A percentile compares a stretch with the other conserved stretches of the same genome.
phyloP scores from a whole-genome alignment of 2,888 invertebrate genomes.

The Drosophila kanekoi region DNA sequence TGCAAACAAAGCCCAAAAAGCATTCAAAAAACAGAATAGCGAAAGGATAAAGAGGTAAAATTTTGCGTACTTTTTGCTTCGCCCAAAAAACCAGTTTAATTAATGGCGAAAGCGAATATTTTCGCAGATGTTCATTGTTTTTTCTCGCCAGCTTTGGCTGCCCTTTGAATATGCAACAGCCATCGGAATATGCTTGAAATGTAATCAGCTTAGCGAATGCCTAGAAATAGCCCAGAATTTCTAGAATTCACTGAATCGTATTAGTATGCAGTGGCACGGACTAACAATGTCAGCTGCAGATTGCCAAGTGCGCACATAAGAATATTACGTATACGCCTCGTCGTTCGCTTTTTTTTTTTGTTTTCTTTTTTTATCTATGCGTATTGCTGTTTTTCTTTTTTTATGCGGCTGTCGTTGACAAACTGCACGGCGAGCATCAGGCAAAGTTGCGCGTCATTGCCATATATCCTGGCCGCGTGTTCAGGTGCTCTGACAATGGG shows the following conservation, averaged over 20 bases:
- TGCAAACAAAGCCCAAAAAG: conserved; percentile 1
- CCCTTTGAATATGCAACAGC: neutral
- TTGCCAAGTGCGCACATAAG: neutral
- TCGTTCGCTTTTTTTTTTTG: conserved; percentile 20
- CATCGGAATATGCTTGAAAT: conserved; percentile 19
- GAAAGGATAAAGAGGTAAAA: neutral
- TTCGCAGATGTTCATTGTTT: conserved; percentile 5
- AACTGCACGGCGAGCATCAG: conserved; percentile 60
- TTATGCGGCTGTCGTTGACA: conserved; percentile 55
- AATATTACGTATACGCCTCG: conserved; percentile 58
- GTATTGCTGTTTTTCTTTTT: conserved; percentile 16
- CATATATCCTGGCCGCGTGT: conserved; percentile 36
- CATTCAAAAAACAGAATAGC: neutral
- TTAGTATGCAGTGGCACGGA: conserved; percentile 11
- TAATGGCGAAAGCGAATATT: conserved; percentile 4
- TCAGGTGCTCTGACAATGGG: conserved; percentile 13
- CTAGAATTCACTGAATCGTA: conserved; percentile 2
- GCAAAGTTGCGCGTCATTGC: conserved; percentile 38
- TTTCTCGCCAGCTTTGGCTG: neutral
- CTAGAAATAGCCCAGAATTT: conserved; percentile 11
- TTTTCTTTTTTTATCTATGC: conserved; percentile 28
- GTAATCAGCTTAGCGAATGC: conserved; percentile 71
- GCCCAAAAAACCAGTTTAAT: conserved; percentile 1
- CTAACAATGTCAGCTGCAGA: conserved; percentile 7
- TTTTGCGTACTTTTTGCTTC: neutral